A percentile compares a stretch with the other conserved stretches of the same genome.
These are phyloP conservation scores for Drosophila willistoni DNA, from an alignment of 1,140 invertebrate genomes.

Conservation along the genomic window DNA sequence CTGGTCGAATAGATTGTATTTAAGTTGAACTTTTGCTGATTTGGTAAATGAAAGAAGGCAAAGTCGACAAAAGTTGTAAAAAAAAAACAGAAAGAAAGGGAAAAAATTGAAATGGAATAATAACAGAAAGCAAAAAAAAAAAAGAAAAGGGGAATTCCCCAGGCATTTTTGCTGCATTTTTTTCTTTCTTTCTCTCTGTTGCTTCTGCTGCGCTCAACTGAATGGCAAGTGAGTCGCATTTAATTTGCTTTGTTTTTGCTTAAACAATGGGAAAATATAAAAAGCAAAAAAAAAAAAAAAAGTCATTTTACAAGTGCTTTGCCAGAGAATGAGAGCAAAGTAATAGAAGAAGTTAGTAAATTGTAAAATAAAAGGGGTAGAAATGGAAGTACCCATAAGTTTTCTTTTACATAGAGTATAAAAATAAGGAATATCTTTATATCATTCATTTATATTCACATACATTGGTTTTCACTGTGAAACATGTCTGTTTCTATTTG, in stretches of 20 bases:
- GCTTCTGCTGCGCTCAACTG: conserved; percentile 69
- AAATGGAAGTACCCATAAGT: background rate
- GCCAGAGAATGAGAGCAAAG: background rate
- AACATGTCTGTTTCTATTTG: too few species aligned
- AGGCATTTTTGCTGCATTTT: conserved; percentile 19
- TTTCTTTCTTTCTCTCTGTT: conserved; percentile 35
- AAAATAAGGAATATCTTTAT: too few species aligned
- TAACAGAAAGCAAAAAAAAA: background rate
- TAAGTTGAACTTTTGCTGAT: conserved; percentile 21
- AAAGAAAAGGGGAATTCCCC: conserved; percentile 19
- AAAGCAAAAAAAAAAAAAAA: conserved; percentile 58
- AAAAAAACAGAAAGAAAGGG: background rate
- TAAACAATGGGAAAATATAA: conserved; percentile 64
- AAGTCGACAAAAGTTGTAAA: background rate
- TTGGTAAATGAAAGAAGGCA: conserved; percentile 10
- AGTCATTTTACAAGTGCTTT: conserved; percentile 74
- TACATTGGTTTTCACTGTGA: too few species aligned
- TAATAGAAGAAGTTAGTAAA: conserved; percentile 20
- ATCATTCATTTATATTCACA: too few species aligned
- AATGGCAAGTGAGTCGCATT: conserved; percentile 79
- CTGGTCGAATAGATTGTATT: conserved; percentile 13
- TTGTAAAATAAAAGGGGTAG: conserved; percentile 1
- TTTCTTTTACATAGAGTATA: background rate
- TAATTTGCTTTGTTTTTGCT: conserved; percentile 75
- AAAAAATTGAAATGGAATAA: background rate